Evolutionary conservation across 2,113 vertebrate genomes (phyloP).

Genomic region (Butorides virescens): DNA sequence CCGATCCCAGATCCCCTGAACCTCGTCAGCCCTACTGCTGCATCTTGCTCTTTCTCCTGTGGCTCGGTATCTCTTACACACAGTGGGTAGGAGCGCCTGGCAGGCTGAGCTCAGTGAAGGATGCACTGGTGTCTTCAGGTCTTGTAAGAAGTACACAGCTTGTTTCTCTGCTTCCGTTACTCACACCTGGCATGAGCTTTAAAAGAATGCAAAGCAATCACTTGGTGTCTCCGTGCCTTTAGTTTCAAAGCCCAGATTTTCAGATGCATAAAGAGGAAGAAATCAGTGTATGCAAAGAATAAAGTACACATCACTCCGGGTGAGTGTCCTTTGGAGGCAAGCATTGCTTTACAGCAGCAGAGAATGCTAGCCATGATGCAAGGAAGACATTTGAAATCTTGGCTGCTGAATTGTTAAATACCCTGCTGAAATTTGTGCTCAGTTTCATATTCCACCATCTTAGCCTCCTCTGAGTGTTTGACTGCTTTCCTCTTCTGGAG

Average conservation of each 20-base stretch:
- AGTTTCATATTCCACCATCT: not conserved
- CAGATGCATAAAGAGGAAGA: not conserved
- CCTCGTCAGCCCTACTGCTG: not conserved
- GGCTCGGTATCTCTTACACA: not conserved
- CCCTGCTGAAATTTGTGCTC: not conserved
- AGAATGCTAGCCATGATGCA: not conserved
- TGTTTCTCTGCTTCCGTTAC: not conserved
- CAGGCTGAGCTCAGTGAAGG: not conserved
- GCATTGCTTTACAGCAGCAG: not conserved
- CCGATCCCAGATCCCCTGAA: rapidly evolving
- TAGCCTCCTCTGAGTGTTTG: not conserved
- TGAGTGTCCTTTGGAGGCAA: not conserved
- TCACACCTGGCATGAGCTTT: not conserved
- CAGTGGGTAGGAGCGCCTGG: not conserved
- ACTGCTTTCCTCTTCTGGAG: not conserved
- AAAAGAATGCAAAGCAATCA: not conserved
- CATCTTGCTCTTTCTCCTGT: not conserved
- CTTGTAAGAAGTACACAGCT: not conserved
- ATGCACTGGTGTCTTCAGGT: not conserved
- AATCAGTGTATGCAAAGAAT: not conserved
- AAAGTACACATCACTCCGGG: not conserved
- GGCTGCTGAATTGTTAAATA: not conserved
- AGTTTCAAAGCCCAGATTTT: not conserved
- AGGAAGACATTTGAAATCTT: not conserved
- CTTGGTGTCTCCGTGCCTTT: not conserved